Evolutionary conservation across 2,113 vertebrate genomes (phyloP).

Genomic region (Pluvialis apricaria): DNA sequence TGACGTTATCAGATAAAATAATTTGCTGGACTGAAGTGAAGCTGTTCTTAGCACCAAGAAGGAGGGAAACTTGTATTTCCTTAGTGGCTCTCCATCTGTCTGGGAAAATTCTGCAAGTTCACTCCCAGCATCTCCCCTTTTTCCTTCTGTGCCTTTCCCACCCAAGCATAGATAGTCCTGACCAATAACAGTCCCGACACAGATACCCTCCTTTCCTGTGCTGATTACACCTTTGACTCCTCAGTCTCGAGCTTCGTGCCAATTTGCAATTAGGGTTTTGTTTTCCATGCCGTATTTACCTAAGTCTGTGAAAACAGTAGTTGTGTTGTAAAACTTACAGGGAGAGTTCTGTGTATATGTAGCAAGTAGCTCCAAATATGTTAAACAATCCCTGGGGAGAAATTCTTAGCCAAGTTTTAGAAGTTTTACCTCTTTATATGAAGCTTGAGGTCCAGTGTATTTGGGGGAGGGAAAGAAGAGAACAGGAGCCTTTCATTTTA

Average conservation of each 20-base stretch:
- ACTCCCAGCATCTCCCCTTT: slow-evolving; percentile 26
- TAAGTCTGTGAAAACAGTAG: slow-evolving; percentile 30
- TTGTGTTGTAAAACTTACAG: slow-evolving; percentile 29
- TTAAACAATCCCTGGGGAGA: slow-evolving; percentile 13
- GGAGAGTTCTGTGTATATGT: slow-evolving; percentile 1
- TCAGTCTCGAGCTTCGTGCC: not conserved
- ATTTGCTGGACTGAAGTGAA: not conserved
- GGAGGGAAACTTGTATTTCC: not conserved
- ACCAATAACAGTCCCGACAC: not conserved
- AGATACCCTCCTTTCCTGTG: slow-evolving; percentile 24
- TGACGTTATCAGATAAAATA: not conserved
- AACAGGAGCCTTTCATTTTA: slow-evolving; percentile 16
- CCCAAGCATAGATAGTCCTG: not conserved
- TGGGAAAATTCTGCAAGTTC: slow-evolving; percentile 14
- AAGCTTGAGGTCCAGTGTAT: not conserved
- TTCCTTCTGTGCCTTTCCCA: slow-evolving; percentile 19
- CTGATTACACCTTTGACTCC: slow-evolving; percentile 26
- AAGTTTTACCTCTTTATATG: not conserved
- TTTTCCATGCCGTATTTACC: slow-evolving; percentile 34
- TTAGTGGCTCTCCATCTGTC: not conserved
- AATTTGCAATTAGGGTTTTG: slow-evolving; percentile 22
- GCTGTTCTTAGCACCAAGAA: not conserved
- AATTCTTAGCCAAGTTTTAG: slow-evolving; percentile 24
- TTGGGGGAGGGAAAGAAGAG: not conserved
- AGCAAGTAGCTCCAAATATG: not conserved